phyloP scores from a whole-genome alignment of 2,113 vertebrate species.

The Puffinus mauretanicus region DNA sequence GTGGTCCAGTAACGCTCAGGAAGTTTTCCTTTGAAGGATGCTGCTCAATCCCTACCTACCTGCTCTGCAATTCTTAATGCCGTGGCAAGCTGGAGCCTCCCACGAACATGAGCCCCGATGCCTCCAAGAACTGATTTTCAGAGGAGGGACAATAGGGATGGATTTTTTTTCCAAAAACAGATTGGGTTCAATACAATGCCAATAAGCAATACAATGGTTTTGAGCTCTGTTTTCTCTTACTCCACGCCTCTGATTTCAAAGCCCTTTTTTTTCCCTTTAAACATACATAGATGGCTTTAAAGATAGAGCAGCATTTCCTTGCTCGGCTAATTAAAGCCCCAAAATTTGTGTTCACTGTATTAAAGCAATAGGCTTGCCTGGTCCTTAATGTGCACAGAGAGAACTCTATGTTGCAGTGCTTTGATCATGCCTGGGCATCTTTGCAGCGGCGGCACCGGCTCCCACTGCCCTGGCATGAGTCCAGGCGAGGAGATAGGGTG shows the following conservation, averaged over 20 bases:
- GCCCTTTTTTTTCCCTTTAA: not conserved
- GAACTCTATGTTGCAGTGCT: not conserved
- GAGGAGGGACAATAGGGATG: not conserved
- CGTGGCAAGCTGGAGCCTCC: not conserved
- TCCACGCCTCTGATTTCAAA: not conserved
- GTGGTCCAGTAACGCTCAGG: not conserved
- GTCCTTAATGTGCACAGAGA: not conserved
- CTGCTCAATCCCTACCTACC: not conserved
- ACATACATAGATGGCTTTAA: not conserved
- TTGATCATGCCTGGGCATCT: not conserved
- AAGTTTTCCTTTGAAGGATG: not conserved
- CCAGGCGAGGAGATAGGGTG: not conserved
- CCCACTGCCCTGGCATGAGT: fast-evolving
- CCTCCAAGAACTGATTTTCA: not conserved
- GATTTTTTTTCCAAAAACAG: not conserved
- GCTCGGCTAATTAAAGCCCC: not conserved
- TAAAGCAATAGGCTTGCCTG: not conserved
- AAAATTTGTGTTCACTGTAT: fast-evolving
- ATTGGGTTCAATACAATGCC: not conserved
- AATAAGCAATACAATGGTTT: not conserved
- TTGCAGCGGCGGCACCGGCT: not conserved
- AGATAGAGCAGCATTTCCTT: not conserved
- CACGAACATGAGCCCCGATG: not conserved
- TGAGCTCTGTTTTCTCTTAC: not conserved
- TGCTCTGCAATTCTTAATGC: not conserved